Evolutionary conservation across 2,888 invertebrate species (phyloP).

Genomic region (Alloscopus bannaensis): DNA sequence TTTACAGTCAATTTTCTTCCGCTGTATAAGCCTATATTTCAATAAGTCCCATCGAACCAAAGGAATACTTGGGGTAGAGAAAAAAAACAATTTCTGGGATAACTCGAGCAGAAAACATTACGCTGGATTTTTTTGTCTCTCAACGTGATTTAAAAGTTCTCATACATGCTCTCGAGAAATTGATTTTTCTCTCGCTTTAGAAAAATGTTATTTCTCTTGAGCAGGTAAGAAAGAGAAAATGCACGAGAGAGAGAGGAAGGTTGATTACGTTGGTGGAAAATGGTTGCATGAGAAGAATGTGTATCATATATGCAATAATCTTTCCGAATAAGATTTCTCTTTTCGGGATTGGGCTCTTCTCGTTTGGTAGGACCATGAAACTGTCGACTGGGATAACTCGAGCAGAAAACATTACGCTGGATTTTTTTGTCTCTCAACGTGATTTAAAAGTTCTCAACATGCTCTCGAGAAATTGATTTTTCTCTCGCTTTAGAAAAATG

Average conservation of each 20-base stretch:
- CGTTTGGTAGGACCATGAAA: slow-evolving; percentile 9
- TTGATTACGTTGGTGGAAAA: slow-evolving; percentile 7
- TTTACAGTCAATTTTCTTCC: no score
- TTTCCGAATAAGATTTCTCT: background rate
- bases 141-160: slow-evolving; percentile 16
- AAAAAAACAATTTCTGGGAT: slow-evolving; percentile 12
- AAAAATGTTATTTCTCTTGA: background rate
- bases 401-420: slow-evolving; percentile 15
- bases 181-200: slow-evolving; percentile 7
- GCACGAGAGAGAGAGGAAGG: background rate
- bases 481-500: background rate
- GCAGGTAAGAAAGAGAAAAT: background rate
- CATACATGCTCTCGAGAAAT: background rate
- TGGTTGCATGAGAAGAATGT: background rate
- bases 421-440: slow-evolving; percentile 9
- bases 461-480: slow-evolving; percentile 17
- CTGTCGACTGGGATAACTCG: slow-evolving; percentile 32
- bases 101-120: slow-evolving; percentile 19
- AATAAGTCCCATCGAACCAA: no score
- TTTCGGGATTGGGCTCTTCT: no score
- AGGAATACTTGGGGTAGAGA: background rate
- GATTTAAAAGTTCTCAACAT: slow-evolving; percentile 2
- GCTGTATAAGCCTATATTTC: no score
- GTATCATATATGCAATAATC: background rate
- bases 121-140: background rate